phyloP scores from a whole-genome alignment of 2,888 invertebrate genomes.

The Galerucella pusilla region DNA sequence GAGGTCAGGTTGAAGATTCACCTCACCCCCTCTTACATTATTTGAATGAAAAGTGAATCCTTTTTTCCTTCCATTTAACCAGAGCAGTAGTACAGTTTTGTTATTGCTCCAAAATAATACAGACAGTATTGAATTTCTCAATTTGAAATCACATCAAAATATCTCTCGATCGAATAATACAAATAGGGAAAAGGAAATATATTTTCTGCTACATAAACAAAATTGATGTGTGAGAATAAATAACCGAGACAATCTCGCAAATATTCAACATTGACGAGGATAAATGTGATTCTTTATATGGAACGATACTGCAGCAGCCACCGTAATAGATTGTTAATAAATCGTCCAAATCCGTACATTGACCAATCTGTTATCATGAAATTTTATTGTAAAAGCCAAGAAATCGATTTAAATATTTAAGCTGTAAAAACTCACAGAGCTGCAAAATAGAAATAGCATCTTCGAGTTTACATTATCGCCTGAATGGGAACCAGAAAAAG shows the following conservation, averaged over 20 bases:
- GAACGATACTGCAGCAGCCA: no score
- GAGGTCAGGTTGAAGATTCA: no score
- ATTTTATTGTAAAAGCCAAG: background rate
- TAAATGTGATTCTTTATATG: background rate
- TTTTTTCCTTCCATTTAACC: no score
- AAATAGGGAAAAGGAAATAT: background rate
- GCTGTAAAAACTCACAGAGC: no score
- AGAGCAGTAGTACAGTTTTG: no score
- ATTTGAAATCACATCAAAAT: background rate
- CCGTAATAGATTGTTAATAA: conserved; percentile 11
- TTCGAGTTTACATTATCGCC: no score
- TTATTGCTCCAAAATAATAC: no score
- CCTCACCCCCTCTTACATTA: no score
- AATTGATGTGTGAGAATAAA: background rate
- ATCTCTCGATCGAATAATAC: background rate
- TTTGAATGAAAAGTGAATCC: no score
- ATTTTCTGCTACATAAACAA: background rate
- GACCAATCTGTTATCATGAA: background rate
- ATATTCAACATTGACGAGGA: conserved; percentile 5
- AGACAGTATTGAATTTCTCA: background rate
- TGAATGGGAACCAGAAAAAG: no score
- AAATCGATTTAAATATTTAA: no score
- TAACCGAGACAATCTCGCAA: background rate
- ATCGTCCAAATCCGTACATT: background rate
- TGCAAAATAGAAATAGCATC: no score